phyloP scores from a whole-genome alignment of 2,797 vertebrate species.

The Schizothorax lantsangensis region DNA sequence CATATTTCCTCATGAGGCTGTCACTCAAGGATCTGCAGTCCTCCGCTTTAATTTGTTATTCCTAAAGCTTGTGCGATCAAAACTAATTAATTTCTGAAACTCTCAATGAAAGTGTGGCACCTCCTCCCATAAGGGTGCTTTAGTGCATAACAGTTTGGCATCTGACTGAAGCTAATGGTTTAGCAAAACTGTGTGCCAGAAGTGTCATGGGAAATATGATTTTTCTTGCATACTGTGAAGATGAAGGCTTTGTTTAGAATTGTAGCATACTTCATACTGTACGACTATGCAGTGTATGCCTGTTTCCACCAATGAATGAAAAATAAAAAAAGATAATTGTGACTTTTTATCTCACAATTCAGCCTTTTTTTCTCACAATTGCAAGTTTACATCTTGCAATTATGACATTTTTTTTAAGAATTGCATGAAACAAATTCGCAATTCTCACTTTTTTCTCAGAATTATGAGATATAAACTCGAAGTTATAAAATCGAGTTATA shows the following conservation, averaged over 20 bases:
- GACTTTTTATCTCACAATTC: no score
- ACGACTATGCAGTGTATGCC: not conserved
- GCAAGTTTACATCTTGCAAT: no score
- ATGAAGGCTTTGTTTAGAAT: not conserved
- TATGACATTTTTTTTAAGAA: no score
- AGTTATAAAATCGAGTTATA: no score
- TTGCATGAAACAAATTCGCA: no score
- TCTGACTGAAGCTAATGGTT: constrained; percentile 23
- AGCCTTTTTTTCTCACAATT: no score
- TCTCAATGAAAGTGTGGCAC: constrained; percentile 3
- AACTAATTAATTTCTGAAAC: constrained; percentile 34
- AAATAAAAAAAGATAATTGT: no score
- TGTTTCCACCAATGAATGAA: no score
- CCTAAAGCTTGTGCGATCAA: constrained; percentile 1
- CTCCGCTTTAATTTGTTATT: constrained; percentile 29
- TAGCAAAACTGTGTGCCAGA: not conserved
- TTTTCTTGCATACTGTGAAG: not conserved
- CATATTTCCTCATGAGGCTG: constrained; percentile 29
- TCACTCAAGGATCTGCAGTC: not conserved
- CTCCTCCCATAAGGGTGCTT: constrained; percentile 22
- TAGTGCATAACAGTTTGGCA: not conserved
- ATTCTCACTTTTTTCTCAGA: no score
- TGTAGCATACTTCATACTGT: not conserved
- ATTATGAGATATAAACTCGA: no score
- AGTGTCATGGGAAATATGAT: constrained; percentile 15